Base-by-base conservation (phyloP, 2,888 invertebrate genomes). In the Cheilosia scutellata region DNA sequence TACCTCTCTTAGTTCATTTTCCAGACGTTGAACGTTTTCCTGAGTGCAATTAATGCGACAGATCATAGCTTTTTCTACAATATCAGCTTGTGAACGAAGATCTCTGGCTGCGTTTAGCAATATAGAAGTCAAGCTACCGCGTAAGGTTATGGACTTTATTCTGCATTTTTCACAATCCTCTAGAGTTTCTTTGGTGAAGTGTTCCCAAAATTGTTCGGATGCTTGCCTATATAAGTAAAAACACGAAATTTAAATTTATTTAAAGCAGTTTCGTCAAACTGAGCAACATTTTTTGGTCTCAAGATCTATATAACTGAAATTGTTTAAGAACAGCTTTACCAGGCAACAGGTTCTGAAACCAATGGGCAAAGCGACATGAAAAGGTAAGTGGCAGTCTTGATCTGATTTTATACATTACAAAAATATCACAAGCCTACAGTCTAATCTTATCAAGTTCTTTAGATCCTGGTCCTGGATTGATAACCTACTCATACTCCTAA, bases 171-270 rank as follows among this genome's bases (percentile, higher is more conserved):
- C 97, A 51, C 95, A 95, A 88, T 95, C 94, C 40, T 95, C 94
- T 49, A 98, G 93, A 58, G 95, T 95, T 91, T 97, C 96, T 88
- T 95, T 94, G 29, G 97, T 96, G 89, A 96, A 96, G 90, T 95
- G 95, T 87, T 97, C 96, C 96, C 98, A 98, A 88, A 96, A 96
- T 88, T 96, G 95, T 29, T 96, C 95, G 11, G 96, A 95, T 0
- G 97, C 96, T 93, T 97, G 97, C 31, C 95, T 95, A 88, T 62
- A 53, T 40, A 53, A 2, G 16, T 5, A 31, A 44, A 31, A n/a
- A 5, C 31, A 4, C 0, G 37, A 57, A 20, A 57, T n/a, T 1
- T 5, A 58, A 20, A 20, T 37, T 20, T 7, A n/a, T n/a, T n/a
- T n/a, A n/a, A n/a, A n/a, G n/a, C n/a, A n/a, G 7, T 58, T 33